Percentiles rank a stretch among this genome's conserved stretches.
Evolutionary conservation across 2,113 vertebrate genomes (phyloP).

Genomic region (Saguinus imperator): DNA sequence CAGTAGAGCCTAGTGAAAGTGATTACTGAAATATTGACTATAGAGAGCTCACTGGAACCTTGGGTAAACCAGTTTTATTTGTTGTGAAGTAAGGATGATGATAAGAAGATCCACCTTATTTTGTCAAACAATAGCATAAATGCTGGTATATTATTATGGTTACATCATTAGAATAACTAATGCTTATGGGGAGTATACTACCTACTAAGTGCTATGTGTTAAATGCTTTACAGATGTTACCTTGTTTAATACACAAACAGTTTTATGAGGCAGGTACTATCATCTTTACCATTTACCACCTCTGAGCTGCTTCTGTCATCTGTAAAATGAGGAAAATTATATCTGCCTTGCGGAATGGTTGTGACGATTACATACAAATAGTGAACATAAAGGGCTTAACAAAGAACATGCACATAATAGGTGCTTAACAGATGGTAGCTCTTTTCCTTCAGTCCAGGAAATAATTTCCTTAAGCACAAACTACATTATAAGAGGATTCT

Average conservation of each 20-base stretch:
- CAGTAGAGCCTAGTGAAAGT: background rate
- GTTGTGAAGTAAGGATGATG: background rate
- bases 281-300: constrained; percentile 11
- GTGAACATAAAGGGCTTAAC: background rate
- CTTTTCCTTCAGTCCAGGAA: background rate
- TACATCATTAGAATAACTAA: background rate
- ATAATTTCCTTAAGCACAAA: background rate
- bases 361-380: background rate
- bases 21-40: background rate
- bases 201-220: background rate
- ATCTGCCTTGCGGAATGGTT: background rate
- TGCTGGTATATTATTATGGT: background rate
- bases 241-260: background rate
- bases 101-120: background rate
- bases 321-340: background rate
- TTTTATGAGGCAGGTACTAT: background rate
- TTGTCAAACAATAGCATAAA: background rate
- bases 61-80: background rate
- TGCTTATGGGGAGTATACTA: background rate
- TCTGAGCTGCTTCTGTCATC: background rate
- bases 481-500: background rate
- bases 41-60: background rate
- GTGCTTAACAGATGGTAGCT: background rate
- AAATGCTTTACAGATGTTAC: background rate
- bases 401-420: background rate